Percentiles rank a stretch among this genome's conserved stretches.
phyloP scores from a whole-genome alignment of 2,113 vertebrate genomes.

The Patagioenas fasciata region DNA sequence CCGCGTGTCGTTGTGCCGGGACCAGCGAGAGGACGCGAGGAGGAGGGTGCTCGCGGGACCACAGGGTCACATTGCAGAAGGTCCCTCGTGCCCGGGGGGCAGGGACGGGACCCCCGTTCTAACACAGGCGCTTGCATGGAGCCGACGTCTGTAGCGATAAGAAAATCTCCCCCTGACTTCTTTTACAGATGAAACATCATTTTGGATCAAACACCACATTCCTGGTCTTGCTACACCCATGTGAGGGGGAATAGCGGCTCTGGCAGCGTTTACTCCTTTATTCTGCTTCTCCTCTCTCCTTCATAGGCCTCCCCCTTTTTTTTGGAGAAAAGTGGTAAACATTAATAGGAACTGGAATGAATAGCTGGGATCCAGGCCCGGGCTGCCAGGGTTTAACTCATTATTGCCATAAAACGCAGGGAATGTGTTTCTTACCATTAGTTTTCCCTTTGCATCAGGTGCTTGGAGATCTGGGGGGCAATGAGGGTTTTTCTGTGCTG shows the following conservation, averaged over 20 bases:
- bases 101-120: accelerated
- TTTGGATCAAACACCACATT: conserved; percentile 9
- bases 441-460: neutral
- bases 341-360: conserved; percentile 47
- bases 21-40: accelerated
- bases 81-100: accelerated
- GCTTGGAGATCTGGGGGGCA: neutral
- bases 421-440: neutral
- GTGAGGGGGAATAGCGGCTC: neutral
- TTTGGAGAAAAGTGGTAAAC: conserved; percentile 38
- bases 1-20: accelerated
- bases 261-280: neutral
- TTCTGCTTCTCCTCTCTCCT: neutral
- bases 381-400: conserved; percentile 45
- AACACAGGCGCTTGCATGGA: accelerated
- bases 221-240: neutral
- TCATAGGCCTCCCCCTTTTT: neutral
- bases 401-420: neutral
- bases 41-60: neutral
- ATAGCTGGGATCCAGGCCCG: conserved; percentile 43
- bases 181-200: neutral
- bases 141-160: neutral
- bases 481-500: neutral
- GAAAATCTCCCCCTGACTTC: neutral
- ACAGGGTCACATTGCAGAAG: too few species aligned